phyloP scores from a whole-genome alignment of 2,888 invertebrate species.

The Diplolepis rosae region DNA sequence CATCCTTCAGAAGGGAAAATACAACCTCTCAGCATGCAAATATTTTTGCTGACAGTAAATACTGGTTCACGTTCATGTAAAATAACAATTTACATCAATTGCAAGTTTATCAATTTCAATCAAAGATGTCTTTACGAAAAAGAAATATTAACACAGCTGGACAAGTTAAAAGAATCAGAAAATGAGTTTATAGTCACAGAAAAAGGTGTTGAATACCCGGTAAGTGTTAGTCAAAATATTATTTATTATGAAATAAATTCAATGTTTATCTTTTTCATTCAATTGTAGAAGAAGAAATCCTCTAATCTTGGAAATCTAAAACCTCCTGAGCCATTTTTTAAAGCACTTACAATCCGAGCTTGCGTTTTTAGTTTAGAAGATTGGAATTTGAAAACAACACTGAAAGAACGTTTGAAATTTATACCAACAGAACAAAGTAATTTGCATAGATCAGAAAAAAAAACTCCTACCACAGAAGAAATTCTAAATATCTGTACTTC shows the following conservation, averaged over 20 bases:
- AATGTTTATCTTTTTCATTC: constrained; percentile 56
- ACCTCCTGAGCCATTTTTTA: constrained; percentile 60
- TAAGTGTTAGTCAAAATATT: constrained; percentile 44
- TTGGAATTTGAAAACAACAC: constrained; percentile 56
- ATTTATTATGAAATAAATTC: neutral
- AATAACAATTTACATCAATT: constrained; percentile 63
- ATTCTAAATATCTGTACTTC: constrained; percentile 52
- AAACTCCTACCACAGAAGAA: constrained; percentile 38
- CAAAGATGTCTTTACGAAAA: constrained; percentile 66
- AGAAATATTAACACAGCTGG: constrained; percentile 57
- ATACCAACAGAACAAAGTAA: constrained; percentile 57
- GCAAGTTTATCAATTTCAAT: constrained; percentile 70
- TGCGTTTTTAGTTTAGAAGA: constrained; percentile 61
- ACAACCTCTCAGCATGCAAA: constrained; percentile 66
- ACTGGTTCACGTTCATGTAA: constrained; percentile 66
- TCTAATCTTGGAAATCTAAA: constrained; percentile 37
- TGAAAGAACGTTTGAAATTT: constrained; percentile 61
- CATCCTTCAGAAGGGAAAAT: constrained; percentile 67
- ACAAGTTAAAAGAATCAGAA: constrained; percentile 57
- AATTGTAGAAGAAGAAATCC: constrained; percentile 42
- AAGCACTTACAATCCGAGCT: constrained; percentile 62
- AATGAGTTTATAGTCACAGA: constrained; percentile 72
- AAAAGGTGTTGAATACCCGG: constrained; percentile 64
- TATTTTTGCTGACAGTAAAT: constrained; percentile 65
- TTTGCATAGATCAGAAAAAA: constrained; percentile 32